Evolutionary conservation across 1,140 invertebrate genomes (phyloP), one percentile per base, ranked within the genome.

Genomic region (Bombus turneri): DNA sequence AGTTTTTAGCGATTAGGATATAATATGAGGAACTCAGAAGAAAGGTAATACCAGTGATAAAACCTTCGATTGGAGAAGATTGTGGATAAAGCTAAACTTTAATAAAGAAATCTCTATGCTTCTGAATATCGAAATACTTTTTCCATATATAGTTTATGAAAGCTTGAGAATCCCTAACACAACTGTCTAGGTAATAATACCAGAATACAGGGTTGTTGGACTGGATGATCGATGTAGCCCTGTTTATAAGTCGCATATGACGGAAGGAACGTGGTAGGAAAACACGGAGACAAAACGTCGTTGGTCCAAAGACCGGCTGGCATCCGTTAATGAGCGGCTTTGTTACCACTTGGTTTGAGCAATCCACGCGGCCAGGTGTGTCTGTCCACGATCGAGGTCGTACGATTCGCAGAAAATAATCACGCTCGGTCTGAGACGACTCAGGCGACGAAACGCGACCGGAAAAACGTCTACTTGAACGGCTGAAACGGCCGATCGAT

Each of bases 241-340:
- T 79, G 62, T 53, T 43, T 8, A 53, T 22, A 53, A 53, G 25
- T 72, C 37, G 41, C 5, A 4, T 25, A 62, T 39, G 76, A 39
- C 57, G 22, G 39, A 8, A 28, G 13, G 22, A 41, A 15, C 39
- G 10, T 9, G n/a, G 31, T 15, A 31, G 57, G 41, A 79, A 75
- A 80, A 88, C 37, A 41, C 31, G 2, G 39, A 3, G 25, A 53
- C 66, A 64, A 77, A 81, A 88, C 66, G 25, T 71, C 22, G 43
- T 10, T 37, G 72, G n/a, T 59, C 31, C 37, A 73, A 59, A 41
- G 37, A 66, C 71, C 34, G 80, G 37, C 64, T 81, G 87, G 77
- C 74, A 88, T 87, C 34, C 86, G 64, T 73, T 88, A 88, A 88
- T 78, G 86, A 88, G 77, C 86, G 34, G 39, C 39, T 71, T 84